Evolutionary conservation across 2,888 invertebrate genomes (phyloP).

Genomic region (Argynnis bischoffii): DNA sequence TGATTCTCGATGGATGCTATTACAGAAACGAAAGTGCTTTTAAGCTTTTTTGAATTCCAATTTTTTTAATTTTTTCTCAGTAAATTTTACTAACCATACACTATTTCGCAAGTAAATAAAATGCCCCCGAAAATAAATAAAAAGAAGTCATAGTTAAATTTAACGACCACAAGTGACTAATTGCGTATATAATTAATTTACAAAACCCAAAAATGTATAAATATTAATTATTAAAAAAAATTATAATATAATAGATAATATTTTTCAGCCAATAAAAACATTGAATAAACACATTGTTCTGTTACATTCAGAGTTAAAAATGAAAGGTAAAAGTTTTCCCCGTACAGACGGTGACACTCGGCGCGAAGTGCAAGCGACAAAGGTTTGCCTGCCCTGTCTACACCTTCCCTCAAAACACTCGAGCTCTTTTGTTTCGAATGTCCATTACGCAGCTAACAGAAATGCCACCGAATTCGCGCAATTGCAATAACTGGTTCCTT

Average conservation of each 20-base stretch:
- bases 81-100: too few relatives aligned
- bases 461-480: conserved; percentile 48
- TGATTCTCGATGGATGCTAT: too few relatives aligned
- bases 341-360: conserved; percentile 33
- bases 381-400: conserved; percentile 66
- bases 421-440: conserved; percentile 57
- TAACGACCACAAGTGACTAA: too few relatives aligned
- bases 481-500: conserved; percentile 35
- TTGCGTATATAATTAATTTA: too few relatives aligned
- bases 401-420: conserved; percentile 52
- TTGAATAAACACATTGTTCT: conserved; percentile 20
- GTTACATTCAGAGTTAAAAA: conserved; percentile 21
- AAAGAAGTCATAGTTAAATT: too few relatives aligned
- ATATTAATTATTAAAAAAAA: too few relatives aligned
- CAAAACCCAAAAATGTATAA: too few relatives aligned
- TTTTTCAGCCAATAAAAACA: conserved; percentile 18
- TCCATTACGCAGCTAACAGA: conserved; percentile 57
- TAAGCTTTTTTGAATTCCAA: too few relatives aligned
- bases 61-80: too few relatives aligned
- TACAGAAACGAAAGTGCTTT: too few relatives aligned
- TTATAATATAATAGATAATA: not conserved
- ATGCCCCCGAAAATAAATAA: too few relatives aligned
- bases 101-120: too few relatives aligned
- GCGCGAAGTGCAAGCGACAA: conserved; percentile 50
- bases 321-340: conserved; percentile 20